A percentile compares a stretch with the other conserved stretches of the same genome.
Evolutionary conservation across 2,113 vertebrate species (phyloP).

Genomic region (Nesoenas mayeri): DNA sequence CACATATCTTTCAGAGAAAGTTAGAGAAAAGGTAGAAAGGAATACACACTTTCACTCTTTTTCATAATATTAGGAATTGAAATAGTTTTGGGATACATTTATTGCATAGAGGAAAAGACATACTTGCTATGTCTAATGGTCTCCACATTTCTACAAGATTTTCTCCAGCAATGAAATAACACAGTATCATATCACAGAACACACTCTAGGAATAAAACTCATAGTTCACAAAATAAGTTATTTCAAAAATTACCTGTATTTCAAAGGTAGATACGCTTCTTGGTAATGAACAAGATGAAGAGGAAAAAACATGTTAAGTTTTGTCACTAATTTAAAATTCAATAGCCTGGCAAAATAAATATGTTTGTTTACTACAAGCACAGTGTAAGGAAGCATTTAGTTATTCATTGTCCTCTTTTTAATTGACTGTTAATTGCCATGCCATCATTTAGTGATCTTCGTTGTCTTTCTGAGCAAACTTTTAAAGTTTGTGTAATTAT

Average conservation of each 20-base stretch:
- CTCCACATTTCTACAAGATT: not conserved
- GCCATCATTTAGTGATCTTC: not conserved
- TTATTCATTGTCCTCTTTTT: not conserved
- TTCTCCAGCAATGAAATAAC: not conserved
- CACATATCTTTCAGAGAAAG: not conserved
- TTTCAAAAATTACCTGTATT: not conserved
- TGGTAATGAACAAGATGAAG: not conserved
- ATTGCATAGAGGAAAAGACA: not conserved
- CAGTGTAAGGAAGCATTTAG: not conserved
- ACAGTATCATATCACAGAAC: not conserved
- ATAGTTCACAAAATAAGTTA: not conserved
- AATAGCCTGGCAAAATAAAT: not conserved
- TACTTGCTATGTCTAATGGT: not conserved
- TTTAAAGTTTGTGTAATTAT: not conserved
- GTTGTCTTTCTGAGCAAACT: not conserved
- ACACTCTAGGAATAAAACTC: not conserved
- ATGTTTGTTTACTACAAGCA: not conserved
- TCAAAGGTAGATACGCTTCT: not conserved
- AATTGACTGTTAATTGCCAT: not conserved
- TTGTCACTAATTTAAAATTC: not conserved
- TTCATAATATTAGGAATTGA: not conserved
- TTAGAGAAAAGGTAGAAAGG: not conserved
- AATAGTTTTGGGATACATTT: not conserved
- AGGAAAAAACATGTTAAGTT: not conserved
- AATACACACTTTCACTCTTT: not conserved